phyloP scores from a whole-genome alignment of 2,888 invertebrate species.

The Encarsia formosa region DNA sequence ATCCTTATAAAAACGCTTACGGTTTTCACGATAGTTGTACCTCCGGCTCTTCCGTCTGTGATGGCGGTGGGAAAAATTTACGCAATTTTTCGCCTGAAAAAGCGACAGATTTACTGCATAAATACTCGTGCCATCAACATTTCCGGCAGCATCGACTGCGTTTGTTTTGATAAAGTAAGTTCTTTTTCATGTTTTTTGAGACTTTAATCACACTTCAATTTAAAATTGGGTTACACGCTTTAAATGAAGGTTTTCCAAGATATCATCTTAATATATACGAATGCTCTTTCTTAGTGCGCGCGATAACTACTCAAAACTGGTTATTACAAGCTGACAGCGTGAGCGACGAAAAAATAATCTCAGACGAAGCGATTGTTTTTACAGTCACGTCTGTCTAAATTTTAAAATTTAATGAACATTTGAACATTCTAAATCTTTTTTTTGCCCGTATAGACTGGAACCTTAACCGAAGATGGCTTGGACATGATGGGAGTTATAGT shows the following conservation, averaged over 20 bases:
- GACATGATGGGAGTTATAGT: constrained; percentile 79
- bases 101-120: constrained; percentile 70
- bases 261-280: too few species aligned
- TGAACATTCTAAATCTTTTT: too few species aligned
- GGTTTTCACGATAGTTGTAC: constrained; percentile 88
- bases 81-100: constrained; percentile 68
- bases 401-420: constrained; percentile 8
- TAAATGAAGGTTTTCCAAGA: too few species aligned
- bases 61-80: constrained; percentile 80
- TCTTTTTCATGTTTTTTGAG: too few species aligned
- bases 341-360: too few species aligned
- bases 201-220: too few species aligned
- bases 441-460: constrained; percentile 66
- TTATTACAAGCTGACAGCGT: too few species aligned
- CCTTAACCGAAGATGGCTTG: constrained; percentile 83
- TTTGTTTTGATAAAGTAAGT: constrained; percentile 86
- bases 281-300: too few species aligned
- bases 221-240: too few species aligned
- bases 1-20: constrained; percentile 79
- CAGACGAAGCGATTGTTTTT: too few species aligned
- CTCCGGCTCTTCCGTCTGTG: constrained; percentile 86
- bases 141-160: constrained; percentile 73
- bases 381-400: background rate
- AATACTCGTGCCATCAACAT: constrained; percentile 76
- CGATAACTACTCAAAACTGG: too few species aligned